phyloP scores from a whole-genome alignment of 2,113 vertebrate genomes.

The Anguilla japonica region DNA sequence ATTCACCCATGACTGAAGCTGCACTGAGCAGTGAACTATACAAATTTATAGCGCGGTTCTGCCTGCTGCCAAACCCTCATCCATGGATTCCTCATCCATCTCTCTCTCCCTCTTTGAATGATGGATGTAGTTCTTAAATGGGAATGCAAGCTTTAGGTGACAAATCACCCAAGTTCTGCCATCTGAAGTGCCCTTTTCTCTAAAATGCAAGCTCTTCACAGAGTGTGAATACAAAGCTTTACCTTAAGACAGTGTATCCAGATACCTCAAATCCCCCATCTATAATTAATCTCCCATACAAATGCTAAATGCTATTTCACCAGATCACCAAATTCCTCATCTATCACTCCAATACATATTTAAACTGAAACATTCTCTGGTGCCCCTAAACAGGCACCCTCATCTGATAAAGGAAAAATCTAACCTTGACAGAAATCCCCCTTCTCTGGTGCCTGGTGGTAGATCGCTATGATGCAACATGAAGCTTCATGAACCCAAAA shows the following conservation, averaged over 20 bases:
- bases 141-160: neutral
- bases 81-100: neutral
- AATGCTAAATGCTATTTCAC: neutral
- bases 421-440: neutral
- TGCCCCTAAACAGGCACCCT: neutral
- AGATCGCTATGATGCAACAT: neutral
- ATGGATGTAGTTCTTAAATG: neutral
- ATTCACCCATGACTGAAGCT: neutral
- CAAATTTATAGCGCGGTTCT: neutral
- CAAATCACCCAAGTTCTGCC: neutral
- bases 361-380: neutral
- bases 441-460: neutral
- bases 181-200: neutral
- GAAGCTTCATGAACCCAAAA: neutral
- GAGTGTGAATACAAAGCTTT: neutral
- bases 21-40: neutral
- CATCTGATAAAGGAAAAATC: neutral
- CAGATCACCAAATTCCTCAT: neutral
- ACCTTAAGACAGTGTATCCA: neutral
- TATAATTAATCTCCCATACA: too few species aligned
- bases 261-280: neutral
- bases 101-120: neutral
- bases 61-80: neutral
- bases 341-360: neutral
- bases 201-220: neutral